A percentile compares a stretch with the other conserved stretches of the same genome.
Evolutionary conservation across 2,888 invertebrate genomes (phyloP).

Genomic region (Byasa hedistus): DNA sequence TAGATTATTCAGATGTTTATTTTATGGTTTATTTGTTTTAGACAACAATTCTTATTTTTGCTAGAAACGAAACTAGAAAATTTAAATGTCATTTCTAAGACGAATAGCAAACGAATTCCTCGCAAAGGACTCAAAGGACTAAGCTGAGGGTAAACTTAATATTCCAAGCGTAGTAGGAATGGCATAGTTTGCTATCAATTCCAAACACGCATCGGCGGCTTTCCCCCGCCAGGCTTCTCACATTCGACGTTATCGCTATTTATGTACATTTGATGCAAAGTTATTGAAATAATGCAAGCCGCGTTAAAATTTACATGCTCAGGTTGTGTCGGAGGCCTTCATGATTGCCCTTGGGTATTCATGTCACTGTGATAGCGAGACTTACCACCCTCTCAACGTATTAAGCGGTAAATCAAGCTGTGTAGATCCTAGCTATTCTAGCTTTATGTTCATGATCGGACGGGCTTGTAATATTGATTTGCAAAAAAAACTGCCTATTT

Average conservation of each 20-base stretch:
- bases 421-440: no score
- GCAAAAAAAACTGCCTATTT: no score
- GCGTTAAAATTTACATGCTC: not conserved
- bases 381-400: no score
- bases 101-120: not conserved
- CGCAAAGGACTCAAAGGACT: conserved; percentile 40
- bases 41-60: not conserved
- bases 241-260: conserved; percentile 19
- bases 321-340: not conserved
- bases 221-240: conserved; percentile 27
- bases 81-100: not conserved
- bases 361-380: no score
- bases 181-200: conserved; percentile 40
- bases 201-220: conserved; percentile 40
- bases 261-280: conserved; percentile 16
- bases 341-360: not conserved
- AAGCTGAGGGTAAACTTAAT: conserved; percentile 49
- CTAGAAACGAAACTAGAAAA: not conserved
- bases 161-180: conserved; percentile 49
- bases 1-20: no score
- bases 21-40: no score
- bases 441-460: no score
- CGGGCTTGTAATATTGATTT: no score
- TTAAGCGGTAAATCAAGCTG: no score
- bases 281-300: conserved; percentile 16